Evolutionary conservation across 2,888 invertebrate species (phyloP).

Genomic region (Clunio marinus): DNA sequence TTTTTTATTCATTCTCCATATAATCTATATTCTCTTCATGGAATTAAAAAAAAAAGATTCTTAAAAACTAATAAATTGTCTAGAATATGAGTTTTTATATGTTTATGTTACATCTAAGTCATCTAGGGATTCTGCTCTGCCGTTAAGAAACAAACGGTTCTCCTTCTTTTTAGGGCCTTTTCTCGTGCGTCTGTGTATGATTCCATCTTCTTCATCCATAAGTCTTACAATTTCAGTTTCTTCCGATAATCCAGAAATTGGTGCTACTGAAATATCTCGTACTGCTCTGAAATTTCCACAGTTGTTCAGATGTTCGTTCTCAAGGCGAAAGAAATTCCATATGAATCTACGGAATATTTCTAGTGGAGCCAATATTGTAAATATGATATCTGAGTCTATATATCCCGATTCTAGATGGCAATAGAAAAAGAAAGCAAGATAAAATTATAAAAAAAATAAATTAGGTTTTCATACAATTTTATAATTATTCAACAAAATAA

Average conservation of each 20-base stretch:
- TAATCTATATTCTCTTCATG: too few species aligned
- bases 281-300: conserved; percentile 86
- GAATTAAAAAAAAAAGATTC: too few species aligned
- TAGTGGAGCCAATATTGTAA: conserved; percentile 61
- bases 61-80: too few species aligned
- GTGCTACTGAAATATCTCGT: conserved; percentile 76
- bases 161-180: conserved; percentile 46
- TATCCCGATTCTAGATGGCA: conserved; percentile 61
- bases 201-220: conserved; percentile 52
- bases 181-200: conserved; percentile 47
- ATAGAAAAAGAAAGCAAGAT: too few species aligned
- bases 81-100: too few species aligned
- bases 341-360: conserved; percentile 73
- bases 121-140: conserved; percentile 25
- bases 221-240: conserved; percentile 54
- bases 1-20: too few species aligned
- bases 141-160: conserved; percentile 45
- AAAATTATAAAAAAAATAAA: too few species aligned
- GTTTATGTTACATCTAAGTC: conserved; percentile 27
- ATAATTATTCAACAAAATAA: too few species aligned
- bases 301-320: conserved; percentile 86
- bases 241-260: conserved; percentile 63
- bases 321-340: conserved; percentile 85
- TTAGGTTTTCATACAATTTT: too few species aligned
- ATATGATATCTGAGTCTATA: conserved; percentile 62